Evolutionary conservation across 2,113 vertebrate species (phyloP).

Genomic region (Charadrius vociferus): DNA sequence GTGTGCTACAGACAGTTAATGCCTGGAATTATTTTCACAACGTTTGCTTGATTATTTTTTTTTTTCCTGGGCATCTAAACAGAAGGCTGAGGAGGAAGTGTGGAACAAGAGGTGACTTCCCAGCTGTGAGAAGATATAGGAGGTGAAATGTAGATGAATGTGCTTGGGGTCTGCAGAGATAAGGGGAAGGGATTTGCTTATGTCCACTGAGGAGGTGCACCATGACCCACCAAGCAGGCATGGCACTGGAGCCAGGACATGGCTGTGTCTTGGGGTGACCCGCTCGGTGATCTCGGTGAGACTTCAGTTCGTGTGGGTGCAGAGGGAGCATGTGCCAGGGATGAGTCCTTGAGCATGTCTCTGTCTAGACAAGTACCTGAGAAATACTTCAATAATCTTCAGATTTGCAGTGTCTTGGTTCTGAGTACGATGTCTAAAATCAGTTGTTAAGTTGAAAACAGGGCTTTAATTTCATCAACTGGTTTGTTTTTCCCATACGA

Average conservation of each 20-base stretch:
- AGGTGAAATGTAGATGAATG: not conserved
- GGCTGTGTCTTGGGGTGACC: not conserved
- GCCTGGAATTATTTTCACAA: not conserved
- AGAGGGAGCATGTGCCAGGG: accelerated
- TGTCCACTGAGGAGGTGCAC: not conserved
- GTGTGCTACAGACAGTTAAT: not conserved
- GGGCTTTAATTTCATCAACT: not conserved
- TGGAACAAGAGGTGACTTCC: not conserved
- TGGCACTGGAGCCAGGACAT: accelerated
- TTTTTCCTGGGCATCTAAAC: not conserved
- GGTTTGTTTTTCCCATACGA: not conserved
- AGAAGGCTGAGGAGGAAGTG: not conserved
- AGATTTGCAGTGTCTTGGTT: not conserved
- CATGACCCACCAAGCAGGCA: accelerated
- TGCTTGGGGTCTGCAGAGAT: not conserved
- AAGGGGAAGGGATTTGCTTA: not conserved
- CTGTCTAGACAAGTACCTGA: not conserved
- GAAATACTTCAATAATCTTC: not conserved
- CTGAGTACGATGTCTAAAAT: not conserved
- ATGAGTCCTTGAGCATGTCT: not conserved
- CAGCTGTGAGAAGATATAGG: not conserved
- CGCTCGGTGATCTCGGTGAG: accelerated
- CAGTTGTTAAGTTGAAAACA: not conserved
- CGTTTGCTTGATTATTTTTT: not conserved
- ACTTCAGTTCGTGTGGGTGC: accelerated